phyloP scores from a whole-genome alignment of 1,140 invertebrate species.

The Onthophagus taurus region DNA sequence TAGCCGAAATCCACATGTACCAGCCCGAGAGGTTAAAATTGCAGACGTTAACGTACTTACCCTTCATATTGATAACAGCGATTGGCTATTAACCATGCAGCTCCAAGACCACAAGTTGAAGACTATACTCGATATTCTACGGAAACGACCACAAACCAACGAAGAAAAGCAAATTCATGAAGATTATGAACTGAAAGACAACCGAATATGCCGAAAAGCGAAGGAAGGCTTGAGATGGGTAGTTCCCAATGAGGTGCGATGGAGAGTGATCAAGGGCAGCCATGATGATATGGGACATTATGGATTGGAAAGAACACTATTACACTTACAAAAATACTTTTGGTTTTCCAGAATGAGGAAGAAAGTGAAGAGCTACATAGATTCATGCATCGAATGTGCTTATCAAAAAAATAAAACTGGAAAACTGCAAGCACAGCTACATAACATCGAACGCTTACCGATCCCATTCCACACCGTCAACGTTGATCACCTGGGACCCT shows the following conservation, averaged over 20 bases:
- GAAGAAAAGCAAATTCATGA: neutral
- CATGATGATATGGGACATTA: slow-evolving; percentile 19
- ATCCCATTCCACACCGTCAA: slow-evolving; percentile 18
- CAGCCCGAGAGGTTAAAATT: too few species aligned
- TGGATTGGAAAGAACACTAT: slow-evolving; percentile 16
- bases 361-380: slow-evolving; percentile 10
- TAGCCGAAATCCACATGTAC: too few species aligned
- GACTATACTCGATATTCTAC: too few species aligned
- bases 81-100: too few species aligned
- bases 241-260: slow-evolving; percentile 15
- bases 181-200: slow-evolving; percentile 7
- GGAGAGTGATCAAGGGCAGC: slow-evolving; percentile 11
- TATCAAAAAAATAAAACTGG: slow-evolving; percentile 24
- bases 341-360: slow-evolving; percentile 21
- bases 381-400: slow-evolving; percentile 18
- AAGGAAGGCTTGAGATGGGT: slow-evolving; percentile 9
- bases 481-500: slow-evolving; percentile 19
- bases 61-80: too few species aligned
- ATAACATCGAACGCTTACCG: slow-evolving; percentile 13
- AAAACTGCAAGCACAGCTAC: slow-evolving; percentile 7
- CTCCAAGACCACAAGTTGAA: too few species aligned
- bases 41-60: too few species aligned
- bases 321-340: slow-evolving; percentile 14
- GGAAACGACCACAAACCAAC: too few species aligned
- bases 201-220: slow-evolving; percentile 4